Percentiles rank a stretch among this genome's conserved stretches.
phyloP scores from a whole-genome alignment of 2,797 vertebrate genomes.

The Leucoraja ocellata region DNA sequence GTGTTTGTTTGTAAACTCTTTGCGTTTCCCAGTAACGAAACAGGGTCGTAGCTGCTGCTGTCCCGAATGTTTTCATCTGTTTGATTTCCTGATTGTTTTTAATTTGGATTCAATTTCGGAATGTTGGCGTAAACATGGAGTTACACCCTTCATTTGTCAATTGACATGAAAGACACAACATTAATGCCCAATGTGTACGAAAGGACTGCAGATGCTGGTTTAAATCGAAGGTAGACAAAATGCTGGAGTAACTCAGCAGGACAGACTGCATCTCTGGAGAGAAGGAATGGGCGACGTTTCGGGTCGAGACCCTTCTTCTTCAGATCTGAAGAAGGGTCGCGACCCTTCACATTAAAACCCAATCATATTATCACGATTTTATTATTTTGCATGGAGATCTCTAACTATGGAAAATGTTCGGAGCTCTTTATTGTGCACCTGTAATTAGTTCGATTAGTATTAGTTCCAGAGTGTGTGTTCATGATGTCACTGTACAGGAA shows the following conservation, averaged over 20 bases:
- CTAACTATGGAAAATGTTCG: not conserved
- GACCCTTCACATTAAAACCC: not conserved
- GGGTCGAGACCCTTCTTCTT: too few species aligned
- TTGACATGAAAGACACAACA: not conserved
- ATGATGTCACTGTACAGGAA: not conserved
- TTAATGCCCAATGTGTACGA: not conserved
- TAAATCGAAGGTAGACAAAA: too few species aligned
- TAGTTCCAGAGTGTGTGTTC: not conserved
- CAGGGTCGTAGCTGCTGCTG: not conserved
- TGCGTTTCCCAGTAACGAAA: not conserved
- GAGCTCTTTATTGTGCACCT: not conserved
- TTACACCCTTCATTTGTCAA: not conserved
- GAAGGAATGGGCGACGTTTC: too few species aligned
- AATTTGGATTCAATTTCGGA: not conserved
- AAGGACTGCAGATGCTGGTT: too few species aligned
- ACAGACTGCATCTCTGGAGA: too few species aligned
- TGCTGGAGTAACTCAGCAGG: too few species aligned
- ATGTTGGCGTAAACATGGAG: not conserved
- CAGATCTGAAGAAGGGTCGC: too few species aligned
- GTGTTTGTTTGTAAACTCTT: constrained; percentile 18
- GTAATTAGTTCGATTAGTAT: not conserved
- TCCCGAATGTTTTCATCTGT: not conserved
- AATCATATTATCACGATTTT: not conserved
- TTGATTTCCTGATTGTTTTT: not conserved
- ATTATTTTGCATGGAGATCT: not conserved